These are phyloP conservation scores for Cricetomys ansorgei DNA, from an alignment of 2,113 vertebrate genomes.

Conservation along the genomic window DNA sequence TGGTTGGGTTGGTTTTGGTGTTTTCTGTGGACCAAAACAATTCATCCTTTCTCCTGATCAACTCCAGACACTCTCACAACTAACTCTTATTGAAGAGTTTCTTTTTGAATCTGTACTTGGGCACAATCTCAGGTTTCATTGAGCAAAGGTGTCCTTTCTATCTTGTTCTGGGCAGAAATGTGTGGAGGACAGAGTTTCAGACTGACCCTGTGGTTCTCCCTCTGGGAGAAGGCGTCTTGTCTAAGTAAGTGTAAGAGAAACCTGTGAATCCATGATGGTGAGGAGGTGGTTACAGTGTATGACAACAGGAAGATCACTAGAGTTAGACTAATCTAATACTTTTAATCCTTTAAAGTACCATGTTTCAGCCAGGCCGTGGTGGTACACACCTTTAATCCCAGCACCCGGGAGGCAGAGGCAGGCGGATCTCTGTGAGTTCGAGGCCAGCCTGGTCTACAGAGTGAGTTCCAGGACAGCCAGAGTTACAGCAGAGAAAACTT, in stretches of 20 bases:
- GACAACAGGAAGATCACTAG: background rate
- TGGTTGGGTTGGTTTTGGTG: background rate
- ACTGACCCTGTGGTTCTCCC: background rate
- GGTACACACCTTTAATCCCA: no score
- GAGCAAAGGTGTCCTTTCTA: background rate
- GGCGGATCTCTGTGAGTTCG: no score
- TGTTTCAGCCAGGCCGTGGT: no score
- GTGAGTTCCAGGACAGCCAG: no score
- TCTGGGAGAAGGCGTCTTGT: background rate
- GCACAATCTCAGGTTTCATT: background rate
- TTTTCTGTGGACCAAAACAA: slow-evolving; percentile 30
- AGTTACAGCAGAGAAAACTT: no score
- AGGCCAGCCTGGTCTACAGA: no score
- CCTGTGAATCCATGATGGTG: background rate
- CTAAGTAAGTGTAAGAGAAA: background rate
- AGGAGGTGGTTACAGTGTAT: background rate
- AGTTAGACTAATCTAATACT: background rate
- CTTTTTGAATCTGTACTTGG: slow-evolving; percentile 1
- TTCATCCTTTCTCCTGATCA: background rate
- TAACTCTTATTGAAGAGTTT: slow-evolving; percentile 4
- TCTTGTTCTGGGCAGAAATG: background rate
- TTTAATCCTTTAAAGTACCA: background rate
- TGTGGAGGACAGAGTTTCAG: background rate
- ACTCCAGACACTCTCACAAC: background rate
- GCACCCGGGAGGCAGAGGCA: no score